Conservation (phyloP, 2,888 invertebrate species). For the Sussaba pulchella region DNA sequence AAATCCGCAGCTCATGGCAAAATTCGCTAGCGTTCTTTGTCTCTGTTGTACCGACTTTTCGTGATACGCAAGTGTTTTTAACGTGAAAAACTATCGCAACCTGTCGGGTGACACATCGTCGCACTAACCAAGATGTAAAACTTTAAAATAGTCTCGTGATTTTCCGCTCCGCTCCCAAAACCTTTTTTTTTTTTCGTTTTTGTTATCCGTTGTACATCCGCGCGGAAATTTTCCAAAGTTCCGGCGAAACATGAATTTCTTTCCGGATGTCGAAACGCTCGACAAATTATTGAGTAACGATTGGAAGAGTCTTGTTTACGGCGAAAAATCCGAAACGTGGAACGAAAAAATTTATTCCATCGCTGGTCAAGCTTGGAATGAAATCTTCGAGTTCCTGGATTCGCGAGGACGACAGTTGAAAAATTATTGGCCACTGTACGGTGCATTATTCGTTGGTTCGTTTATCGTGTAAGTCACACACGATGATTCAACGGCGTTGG, state of each 20-base stretch:
- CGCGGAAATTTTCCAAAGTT: slow-evolving; percentile 3
- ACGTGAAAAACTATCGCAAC: slow-evolving; percentile 29
- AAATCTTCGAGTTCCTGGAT: slow-evolving; percentile 22
- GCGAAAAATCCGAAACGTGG: slow-evolving; percentile 58
- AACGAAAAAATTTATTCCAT: slow-evolving; percentile 46
- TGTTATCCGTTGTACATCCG: too few relatives aligned
- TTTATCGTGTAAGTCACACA: slow-evolving; percentile 46
- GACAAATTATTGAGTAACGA: slow-evolving; percentile 64
- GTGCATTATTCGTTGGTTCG: slow-evolving; percentile 31
- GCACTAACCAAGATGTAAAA: slow-evolving; percentile 59
- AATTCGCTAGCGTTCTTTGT: slow-evolving; percentile 7
- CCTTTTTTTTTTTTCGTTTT: not conserved
- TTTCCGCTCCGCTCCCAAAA: not conserved
- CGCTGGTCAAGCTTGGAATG: slow-evolving; percentile 29
- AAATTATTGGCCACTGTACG: slow-evolving; percentile 35
- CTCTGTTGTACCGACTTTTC: slow-evolving; percentile 25
- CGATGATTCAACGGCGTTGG: not conserved
- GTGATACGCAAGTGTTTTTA: slow-evolving; percentile 52
- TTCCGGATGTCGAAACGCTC: slow-evolving; percentile 50
- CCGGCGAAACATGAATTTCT: slow-evolving; percentile 50
- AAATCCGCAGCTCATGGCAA: slow-evolving; percentile 35
- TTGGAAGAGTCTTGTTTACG: slow-evolving; percentile 62
- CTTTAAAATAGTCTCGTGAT: slow-evolving; percentile 10
- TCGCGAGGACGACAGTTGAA: slow-evolving; percentile 24
- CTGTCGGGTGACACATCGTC: slow-evolving; percentile 28